Conservation (phyloP, 2,113 vertebrate species). For the Cyprinodon variegatus region DNA sequence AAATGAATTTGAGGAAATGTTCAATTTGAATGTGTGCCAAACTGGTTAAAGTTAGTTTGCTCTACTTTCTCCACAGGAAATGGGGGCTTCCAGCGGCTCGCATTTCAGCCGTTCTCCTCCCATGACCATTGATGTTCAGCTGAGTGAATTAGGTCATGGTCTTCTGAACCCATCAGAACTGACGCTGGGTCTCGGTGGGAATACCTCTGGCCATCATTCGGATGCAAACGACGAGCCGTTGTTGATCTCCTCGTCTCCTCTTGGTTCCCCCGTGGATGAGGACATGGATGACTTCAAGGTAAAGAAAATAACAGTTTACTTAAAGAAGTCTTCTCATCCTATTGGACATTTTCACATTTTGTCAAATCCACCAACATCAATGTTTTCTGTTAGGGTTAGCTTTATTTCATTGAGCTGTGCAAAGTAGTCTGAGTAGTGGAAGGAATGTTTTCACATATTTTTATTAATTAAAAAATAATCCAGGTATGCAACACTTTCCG, state of each 20-base stretch:
- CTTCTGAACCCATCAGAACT: slow-evolving; percentile 90
- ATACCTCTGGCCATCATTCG: slow-evolving; percentile 77
- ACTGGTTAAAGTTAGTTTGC: neutral
- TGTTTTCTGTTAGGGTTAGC: too few relatives aligned
- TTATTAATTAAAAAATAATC: too few relatives aligned
- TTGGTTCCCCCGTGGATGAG: slow-evolving; percentile 87
- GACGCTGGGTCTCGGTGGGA: slow-evolving; percentile 84
- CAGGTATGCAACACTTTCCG: too few relatives aligned
- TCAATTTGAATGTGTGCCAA: neutral
- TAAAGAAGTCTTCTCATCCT: too few relatives aligned
- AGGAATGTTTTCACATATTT: too few relatives aligned
- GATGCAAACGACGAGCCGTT: slow-evolving; percentile 85
- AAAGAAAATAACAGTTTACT: slow-evolving; percentile 3
- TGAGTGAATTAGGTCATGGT: slow-evolving; percentile 84
- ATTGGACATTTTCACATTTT: neutral
- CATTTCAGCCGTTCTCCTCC: slow-evolving; percentile 89
- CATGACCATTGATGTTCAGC: slow-evolving; percentile 89
- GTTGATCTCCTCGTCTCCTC: slow-evolving; percentile 85
- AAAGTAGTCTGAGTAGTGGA: too few relatives aligned
- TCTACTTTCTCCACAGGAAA: slow-evolving; percentile 77
- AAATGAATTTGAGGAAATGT: too few relatives aligned
- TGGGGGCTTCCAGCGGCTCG: slow-evolving; percentile 86
- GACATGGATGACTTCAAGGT: slow-evolving; percentile 90
- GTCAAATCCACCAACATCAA: too few relatives aligned
- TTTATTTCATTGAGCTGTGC: too few relatives aligned